phyloP scores from a whole-genome alignment of 1,140 invertebrate species.

The Musca domestica region DNA sequence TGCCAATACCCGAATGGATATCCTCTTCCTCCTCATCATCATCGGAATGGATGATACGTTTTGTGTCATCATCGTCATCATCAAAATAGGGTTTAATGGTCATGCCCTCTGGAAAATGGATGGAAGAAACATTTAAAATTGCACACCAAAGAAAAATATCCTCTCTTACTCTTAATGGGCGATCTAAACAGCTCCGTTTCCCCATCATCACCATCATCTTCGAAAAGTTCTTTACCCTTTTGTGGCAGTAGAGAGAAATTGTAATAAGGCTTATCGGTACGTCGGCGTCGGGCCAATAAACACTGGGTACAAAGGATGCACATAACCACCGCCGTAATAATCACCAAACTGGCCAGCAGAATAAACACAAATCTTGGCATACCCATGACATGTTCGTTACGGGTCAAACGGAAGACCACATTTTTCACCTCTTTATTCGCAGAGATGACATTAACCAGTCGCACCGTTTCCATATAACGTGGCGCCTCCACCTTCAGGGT shows the following conservation, averaged over 20 bases:
- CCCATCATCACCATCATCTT: constrained; percentile 55
- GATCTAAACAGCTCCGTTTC: constrained; percentile 64
- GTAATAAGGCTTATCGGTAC: constrained; percentile 44
- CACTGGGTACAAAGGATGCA: constrained; percentile 49
- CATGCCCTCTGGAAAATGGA: constrained; percentile 35
- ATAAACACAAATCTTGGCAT: constrained; percentile 73
- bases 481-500: constrained; percentile 59
- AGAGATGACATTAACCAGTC: constrained; percentile 56
- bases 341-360: constrained; percentile 61
- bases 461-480: constrained; percentile 59
- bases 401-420: constrained; percentile 66
- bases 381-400: constrained; percentile 67
- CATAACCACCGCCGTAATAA: constrained; percentile 40
- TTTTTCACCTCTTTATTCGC: constrained; percentile 52
- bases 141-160: too few species aligned
- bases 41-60: constrained; percentile 30
- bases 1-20: neutral
- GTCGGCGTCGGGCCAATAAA: constrained; percentile 44
- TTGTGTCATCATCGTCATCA: constrained; percentile 50
- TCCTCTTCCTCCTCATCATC: constrained; percentile 37
- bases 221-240: constrained; percentile 48
- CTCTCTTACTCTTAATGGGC: constrained; percentile 56
- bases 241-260: constrained; percentile 55
- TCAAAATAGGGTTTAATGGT: constrained; percentile 56
- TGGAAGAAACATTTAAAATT: constrained; percentile 4